Evolutionary conservation across 2,113 vertebrate species (phyloP).

Genomic region (Brachyhypopomus gauderio): DNA sequence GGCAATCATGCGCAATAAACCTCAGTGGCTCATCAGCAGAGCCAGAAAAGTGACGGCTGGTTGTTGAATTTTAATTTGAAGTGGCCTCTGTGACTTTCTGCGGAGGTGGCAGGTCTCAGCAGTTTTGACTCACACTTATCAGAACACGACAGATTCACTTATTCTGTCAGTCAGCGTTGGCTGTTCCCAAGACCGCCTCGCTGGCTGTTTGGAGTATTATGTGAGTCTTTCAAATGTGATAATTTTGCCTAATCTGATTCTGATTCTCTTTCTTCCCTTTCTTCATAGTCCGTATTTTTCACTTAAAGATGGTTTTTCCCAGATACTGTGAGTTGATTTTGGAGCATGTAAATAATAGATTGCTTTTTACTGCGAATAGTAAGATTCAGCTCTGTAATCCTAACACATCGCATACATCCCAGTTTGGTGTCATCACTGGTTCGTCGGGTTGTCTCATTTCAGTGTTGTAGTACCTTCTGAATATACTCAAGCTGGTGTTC

Average conservation of each 20-base stretch:
- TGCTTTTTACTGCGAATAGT: background rate
- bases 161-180: background rate
- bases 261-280: background rate
- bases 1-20: slow-evolving; percentile 52
- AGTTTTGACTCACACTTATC: slow-evolving; percentile 28
- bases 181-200: background rate
- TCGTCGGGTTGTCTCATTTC: too few relatives aligned
- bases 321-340: background rate
- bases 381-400: background rate
- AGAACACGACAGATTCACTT: slow-evolving; percentile 27
- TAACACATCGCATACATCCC: too few relatives aligned
- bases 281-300: background rate
- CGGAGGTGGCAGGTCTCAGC: slow-evolving; percentile 20
- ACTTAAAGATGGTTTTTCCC: background rate
- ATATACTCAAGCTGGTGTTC: too few relatives aligned
- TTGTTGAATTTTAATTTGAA: slow-evolving; percentile 46
- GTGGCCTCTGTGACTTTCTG: slow-evolving; percentile 27
- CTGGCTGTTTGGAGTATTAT: background rate
- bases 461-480: too few relatives aligned
- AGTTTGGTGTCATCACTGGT: too few relatives aligned
- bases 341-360: background rate
- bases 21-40: slow-evolving; percentile 44
- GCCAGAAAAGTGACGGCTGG: slow-evolving; percentile 25
- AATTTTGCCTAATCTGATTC: slow-evolving; percentile 3
- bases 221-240: background rate